Base-by-base conservation (phyloP, 2,113 vertebrate species). In the Thalassoma bifasciatum region DNA sequence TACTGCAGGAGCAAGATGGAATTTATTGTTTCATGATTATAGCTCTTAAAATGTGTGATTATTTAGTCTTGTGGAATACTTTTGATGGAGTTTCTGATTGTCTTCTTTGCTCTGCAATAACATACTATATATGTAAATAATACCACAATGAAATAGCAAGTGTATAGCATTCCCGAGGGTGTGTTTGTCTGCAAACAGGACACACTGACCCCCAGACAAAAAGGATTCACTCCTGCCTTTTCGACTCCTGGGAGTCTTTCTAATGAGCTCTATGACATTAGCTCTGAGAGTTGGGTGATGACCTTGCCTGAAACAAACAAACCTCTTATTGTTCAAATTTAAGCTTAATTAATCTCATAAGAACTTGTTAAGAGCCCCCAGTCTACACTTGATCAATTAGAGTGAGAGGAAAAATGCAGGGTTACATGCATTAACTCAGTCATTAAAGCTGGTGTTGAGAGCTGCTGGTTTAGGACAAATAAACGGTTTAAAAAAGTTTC, bases 281-380 rank as follows among this genome's bases (percentile, higher is more conserved):
- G 30, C 56, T 46, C 47, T 44, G 47, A 58, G 62, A 69, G 44
- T 61, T 10, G 17, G 58, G 47, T 82, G 75, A 81, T 82, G 82
- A 84, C 86, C 78, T 85, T 72, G 59, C 38, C 36, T 75, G 60
- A 57, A 85, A 83, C 78, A 89, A 89, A 89, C 81, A 79, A 82
- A 81, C 23, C 30, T 47, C 67, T 83, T 54, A 75, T 34, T 81
- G 49, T 78, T 82, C 36, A 71, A 44, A 71, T 46, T 79, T 70
- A 61, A 69, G 63, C 75, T 76, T 86, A 87, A 85, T 91, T 83
- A 85, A 85, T 85, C 79, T 79, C 67, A 72, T 60, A 65, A 69
- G 80, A 60, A 72, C 56, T 36, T 10, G 57, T 74, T 54, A 53
- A 40, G 14, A 46, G 24, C 40, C 34, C 52, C 42, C 9, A 42